Evolutionary conservation across 1,140 invertebrate genomes (phyloP).

Genomic region (Ceratina australensis): DNA sequence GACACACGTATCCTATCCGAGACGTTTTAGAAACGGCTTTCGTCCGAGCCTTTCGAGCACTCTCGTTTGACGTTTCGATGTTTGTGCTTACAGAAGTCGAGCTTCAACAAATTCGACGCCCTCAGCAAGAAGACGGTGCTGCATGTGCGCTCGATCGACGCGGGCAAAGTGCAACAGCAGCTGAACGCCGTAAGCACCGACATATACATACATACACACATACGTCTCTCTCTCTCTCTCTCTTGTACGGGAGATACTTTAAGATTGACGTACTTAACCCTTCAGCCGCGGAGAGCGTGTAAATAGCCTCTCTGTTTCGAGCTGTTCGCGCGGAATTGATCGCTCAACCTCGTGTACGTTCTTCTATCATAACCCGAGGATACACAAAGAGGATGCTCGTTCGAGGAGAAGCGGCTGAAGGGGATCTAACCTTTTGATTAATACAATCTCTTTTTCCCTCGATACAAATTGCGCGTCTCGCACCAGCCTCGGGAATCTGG

Average conservation of each 20-base stretch:
- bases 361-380: not conserved
- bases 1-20: not conserved
- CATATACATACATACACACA: too few relatives aligned
- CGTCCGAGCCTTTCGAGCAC: not conserved
- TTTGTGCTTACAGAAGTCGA: constrained; percentile 84
- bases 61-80: constrained; percentile 19
- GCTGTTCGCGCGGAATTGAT: constrained; percentile 17
- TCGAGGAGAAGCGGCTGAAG: constrained; percentile 13
- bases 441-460: not conserved
- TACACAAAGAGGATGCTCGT: constrained; percentile 3
- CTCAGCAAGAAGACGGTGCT: constrained; percentile 85
- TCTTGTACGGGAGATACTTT: not conserved
- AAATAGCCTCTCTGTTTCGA: constrained; percentile 28
- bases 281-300: constrained; percentile 24
- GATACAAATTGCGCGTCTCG: too few relatives aligned
- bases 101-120: constrained; percentile 88
- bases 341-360: not conserved
- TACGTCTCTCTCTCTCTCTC: not conserved
- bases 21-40: not conserved
- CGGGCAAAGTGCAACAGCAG: constrained; percentile 84
- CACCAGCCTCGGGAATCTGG: too few relatives aligned
- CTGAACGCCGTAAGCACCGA: constrained; percentile 82
- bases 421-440: not conserved
- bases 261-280: constrained; percentile 27
- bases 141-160: constrained; percentile 84